A percentile compares a stretch with the other conserved stretches of the same genome.
phyloP scores from a whole-genome alignment of 1,140 invertebrate species.

The Heliothis subflexa region DNA sequence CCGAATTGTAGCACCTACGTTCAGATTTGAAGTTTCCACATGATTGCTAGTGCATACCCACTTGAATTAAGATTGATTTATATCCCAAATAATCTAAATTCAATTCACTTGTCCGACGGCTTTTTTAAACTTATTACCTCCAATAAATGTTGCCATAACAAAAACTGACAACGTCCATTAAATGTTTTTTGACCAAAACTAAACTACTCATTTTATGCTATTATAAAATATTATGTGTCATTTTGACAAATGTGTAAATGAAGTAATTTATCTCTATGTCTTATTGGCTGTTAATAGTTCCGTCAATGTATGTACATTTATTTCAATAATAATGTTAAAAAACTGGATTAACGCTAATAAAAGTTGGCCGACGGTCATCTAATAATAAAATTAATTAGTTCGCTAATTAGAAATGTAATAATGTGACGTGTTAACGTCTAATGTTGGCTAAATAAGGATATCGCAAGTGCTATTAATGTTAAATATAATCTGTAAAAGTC shows the following conservation, averaged over 20 bases:
- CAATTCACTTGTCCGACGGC: neutral
- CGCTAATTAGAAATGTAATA: slow-evolving; percentile 37
- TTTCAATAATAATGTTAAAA: slow-evolving; percentile 35
- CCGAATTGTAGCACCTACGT: slow-evolving; percentile 56
- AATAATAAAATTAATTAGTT: slow-evolving; percentile 42
- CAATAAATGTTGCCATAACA: slow-evolving; percentile 1
- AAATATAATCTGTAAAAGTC: slow-evolving; percentile 16
- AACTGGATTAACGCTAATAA: slow-evolving; percentile 39
- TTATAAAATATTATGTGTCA: slow-evolving; percentile 45
- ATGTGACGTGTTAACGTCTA: slow-evolving; percentile 15
- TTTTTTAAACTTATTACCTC: slow-evolving; percentile 20
- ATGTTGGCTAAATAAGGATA: neutral
- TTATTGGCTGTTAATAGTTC: slow-evolving; percentile 44
- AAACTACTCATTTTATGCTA: slow-evolving; percentile 21
- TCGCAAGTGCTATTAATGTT: slow-evolving; percentile 33
- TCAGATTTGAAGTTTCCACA: slow-evolving; percentile 48
- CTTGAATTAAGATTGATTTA: slow-evolving; percentile 21
- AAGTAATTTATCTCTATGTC: slow-evolving; percentile 27
- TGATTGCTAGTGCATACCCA: slow-evolving; percentile 3
- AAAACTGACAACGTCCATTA: slow-evolving; percentile 27
- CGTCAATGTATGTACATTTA: slow-evolving; percentile 37
- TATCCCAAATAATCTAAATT: slow-evolving; percentile 13
- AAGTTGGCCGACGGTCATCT: slow-evolving; percentile 24
- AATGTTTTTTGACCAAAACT: slow-evolving; percentile 23
- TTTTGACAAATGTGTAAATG: slow-evolving; percentile 47